Conservation (phyloP, 1,140 invertebrate genomes). For the Lordiphosa stackelbergi region DNA sequence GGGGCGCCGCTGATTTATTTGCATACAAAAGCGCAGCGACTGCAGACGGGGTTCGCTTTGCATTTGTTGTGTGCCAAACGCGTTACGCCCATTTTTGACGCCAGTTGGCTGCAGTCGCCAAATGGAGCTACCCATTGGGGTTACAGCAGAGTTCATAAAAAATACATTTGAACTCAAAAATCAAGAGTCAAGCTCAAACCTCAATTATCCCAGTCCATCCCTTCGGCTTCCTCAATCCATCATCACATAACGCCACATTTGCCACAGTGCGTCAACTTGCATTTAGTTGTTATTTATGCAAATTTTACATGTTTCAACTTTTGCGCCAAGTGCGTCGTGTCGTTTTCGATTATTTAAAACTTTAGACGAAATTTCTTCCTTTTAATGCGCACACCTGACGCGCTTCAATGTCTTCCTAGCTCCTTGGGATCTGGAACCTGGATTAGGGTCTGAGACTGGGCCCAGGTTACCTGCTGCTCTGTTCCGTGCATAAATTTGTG, state of each 20-base stretch:
- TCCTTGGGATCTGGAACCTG: neutral
- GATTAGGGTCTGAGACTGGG: conserved; percentile 4
- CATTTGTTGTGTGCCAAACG: conserved; percentile 11
- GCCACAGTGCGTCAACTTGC: conserved; percentile 62
- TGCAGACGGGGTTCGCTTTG: conserved; percentile 16
- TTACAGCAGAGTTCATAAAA: conserved; percentile 31
- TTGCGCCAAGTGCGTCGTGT: conserved; percentile 68
- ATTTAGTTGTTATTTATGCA: conserved; percentile 76
- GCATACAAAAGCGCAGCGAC: conserved; percentile 68
- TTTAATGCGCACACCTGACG: conserved; percentile 75
- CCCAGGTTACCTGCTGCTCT: conserved; percentile 23
- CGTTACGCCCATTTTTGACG: conserved; percentile 67
- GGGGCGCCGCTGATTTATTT: conserved; percentile 74
- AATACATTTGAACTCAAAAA: conserved; percentile 47
- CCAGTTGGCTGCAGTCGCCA: conserved; percentile 41
- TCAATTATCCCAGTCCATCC: neutral
- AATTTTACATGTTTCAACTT: conserved; percentile 74
- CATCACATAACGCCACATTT: conserved; percentile 66
- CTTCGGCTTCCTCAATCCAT: conserved; percentile 46
- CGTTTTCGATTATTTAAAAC: conserved; percentile 76
- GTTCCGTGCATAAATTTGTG: conserved; percentile 68
- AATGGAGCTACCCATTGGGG: conserved; percentile 17
- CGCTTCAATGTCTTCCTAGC: conserved; percentile 58
- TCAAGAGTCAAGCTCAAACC: conserved; percentile 1
- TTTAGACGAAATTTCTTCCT: conserved; percentile 60